These are phyloP conservation scores for Trichogramma dendrolimi DNA, from an alignment of 2,888 invertebrate species.

Conservation along the genomic window DNA sequence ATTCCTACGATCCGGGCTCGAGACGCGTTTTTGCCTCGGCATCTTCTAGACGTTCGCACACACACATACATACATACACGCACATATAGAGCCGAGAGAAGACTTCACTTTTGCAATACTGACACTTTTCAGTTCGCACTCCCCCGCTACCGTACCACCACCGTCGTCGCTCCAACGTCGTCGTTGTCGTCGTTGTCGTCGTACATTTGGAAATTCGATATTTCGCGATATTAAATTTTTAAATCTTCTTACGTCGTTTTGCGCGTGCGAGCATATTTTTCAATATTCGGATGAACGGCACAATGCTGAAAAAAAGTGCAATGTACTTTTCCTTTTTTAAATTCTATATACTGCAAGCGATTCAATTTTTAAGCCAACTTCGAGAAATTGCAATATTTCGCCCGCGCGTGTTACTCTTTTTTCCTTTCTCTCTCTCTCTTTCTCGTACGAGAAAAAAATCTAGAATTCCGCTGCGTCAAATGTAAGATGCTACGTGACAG, in stretches of 20 bases:
- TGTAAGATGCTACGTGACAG: too few species aligned
- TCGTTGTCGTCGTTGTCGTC: not conserved
- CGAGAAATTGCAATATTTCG: too few species aligned
- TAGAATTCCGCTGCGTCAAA: too few species aligned
- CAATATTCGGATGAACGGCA: constrained; percentile 12
- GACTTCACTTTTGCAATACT: constrained; percentile 30
- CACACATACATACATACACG: too few species aligned
- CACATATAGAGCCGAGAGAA: not conserved
- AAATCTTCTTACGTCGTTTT: constrained; percentile 21
- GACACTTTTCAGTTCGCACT: constrained; percentile 21
- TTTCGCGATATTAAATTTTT: constrained; percentile 30
- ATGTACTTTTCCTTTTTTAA: too few species aligned
- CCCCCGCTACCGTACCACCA: too few species aligned
- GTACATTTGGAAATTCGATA: constrained; percentile 29
- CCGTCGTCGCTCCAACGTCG: not conserved
- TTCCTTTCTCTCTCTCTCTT: too few species aligned
- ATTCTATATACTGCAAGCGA: too few species aligned
- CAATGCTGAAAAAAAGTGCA: constrained; percentile 14
- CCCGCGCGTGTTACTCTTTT: too few species aligned
- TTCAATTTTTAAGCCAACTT: too few species aligned
- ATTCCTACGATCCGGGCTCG: constrained; percentile 21
- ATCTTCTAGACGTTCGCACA: too few species aligned
- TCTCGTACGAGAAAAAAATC: too few species aligned
- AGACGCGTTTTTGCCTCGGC: not conserved
- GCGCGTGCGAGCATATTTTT: constrained; percentile 22